Evolutionary conservation across 2,113 vertebrate genomes (phyloP), one percentile per base, ranked within the genome.

Genomic region (Etia nguti): DNA sequence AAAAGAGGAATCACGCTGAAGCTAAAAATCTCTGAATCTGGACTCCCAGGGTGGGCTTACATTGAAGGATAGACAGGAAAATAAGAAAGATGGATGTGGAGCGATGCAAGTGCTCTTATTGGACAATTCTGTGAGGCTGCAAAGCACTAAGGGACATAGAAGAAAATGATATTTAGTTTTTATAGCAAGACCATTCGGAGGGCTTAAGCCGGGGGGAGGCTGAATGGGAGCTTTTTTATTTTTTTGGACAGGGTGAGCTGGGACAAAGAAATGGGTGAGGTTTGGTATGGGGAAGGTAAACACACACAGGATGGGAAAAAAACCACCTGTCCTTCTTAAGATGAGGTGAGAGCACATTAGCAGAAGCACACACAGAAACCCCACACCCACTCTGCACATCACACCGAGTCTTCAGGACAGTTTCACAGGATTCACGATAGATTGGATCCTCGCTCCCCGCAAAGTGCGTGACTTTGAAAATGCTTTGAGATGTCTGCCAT

Each of bases 121-220:
- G 92, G 92, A 90, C 48, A 41, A 36, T 83, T 55, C 31, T 38
- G 60, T 89, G 79, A 60, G 65, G 79, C 70, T 22, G 24, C 34
- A 84, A 59, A 87, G 75, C 54, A 34, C 52, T 86, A 75, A 83
- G 79, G 75, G 50, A 88, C 88, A 90, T 54, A 89, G 77, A 83
- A 83, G 88, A 92, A 90, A 87, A 95, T 93, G 62, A 94, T 88
- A 94, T 92, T 95, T 91, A 91, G 79, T 89, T 89, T 56, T 65
- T 60, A 81, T 83, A 81, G 89, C 54, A 86, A 87, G 89, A 89
- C 68, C 83, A 55, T 81, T 87, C 55, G 34, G 81, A 65, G 86
- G 89, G 88, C 62, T 89, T 84, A 65, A 83, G 48, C 54, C 43
- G 12, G 46, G 24, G 46, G 73, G 26, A 77, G 26, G 73, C 18